Evolutionary conservation across 1,140 invertebrate species (phyloP).

Genomic region (Cherax destructor): DNA sequence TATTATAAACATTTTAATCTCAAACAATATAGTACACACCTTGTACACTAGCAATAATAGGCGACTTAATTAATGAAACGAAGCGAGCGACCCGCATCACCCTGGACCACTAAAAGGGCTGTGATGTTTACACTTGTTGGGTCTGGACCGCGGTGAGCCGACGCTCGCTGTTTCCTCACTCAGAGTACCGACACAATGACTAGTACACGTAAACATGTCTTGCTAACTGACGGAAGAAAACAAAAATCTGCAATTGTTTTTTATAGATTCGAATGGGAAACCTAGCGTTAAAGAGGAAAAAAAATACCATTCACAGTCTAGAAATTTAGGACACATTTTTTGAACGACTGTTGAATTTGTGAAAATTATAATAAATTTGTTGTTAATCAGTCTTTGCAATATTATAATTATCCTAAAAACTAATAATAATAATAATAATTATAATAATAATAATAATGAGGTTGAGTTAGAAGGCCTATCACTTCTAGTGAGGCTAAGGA

Average conservation of each 20-base stretch:
- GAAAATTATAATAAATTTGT: too few species aligned
- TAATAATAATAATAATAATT: constrained; percentile 14
- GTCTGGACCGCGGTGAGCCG: too few species aligned
- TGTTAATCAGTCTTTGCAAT: too few species aligned
- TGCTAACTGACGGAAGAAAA: not conserved
- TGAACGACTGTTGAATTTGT: not conserved
- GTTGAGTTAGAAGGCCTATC: constrained; percentile 30
- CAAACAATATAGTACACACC: constrained; percentile 65
- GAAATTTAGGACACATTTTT: not conserved
- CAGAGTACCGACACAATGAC: constrained; percentile 61
- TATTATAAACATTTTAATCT: constrained; percentile 66
- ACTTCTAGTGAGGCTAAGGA: constrained; percentile 36
- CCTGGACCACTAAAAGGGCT: too few species aligned
- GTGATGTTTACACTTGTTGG: too few species aligned
- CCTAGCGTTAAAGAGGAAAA: too few species aligned
- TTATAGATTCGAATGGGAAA: too few species aligned
- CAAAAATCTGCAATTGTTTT: not conserved
- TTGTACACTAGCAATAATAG: constrained; percentile 65
- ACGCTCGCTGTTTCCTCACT: not conserved
- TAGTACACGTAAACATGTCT: constrained; percentile 47
- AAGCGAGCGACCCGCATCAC: not conserved
- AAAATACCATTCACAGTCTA: not conserved
- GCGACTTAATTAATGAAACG: not conserved
- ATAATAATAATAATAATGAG: not conserved
- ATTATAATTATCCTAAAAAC: not conserved